A percentile compares a stretch with the other conserved stretches of the same genome.
Conservation (phyloP, 53 echinoderm and acorn worm genomes). For the Patiria pectinifera region DNA sequence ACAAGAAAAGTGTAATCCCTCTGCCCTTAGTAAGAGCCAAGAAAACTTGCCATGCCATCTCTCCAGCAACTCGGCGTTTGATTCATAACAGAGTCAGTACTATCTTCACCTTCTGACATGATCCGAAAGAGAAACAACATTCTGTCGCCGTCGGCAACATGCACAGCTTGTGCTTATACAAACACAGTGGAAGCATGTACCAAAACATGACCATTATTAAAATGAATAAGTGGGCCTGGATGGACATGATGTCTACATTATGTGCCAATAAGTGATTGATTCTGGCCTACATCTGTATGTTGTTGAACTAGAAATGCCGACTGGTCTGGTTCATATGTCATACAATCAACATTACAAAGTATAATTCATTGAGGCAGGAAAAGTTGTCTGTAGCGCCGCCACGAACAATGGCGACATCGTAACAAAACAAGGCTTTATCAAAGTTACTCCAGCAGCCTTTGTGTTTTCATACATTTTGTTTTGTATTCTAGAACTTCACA, state of each 20-base stretch:
- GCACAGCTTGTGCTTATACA: slow-evolving; percentile 51
- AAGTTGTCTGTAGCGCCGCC: not conserved
- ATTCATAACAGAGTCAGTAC: slow-evolving; percentile 8
- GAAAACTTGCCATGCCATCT: not conserved
- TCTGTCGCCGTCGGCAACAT: slow-evolving; percentile 52
- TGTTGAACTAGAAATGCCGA: not conserved
- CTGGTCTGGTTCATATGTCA: not conserved
- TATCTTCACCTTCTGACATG: not conserved
- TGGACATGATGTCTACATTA: not conserved
- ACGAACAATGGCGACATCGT: not conserved
- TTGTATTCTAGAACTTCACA: no score
- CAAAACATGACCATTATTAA: slow-evolving; percentile 44
- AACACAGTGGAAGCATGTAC: slow-evolving; percentile 36
- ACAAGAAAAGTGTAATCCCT: not conserved
- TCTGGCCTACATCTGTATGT: slow-evolving; percentile 11
- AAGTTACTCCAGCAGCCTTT: not conserved
- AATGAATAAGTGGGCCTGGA: not conserved
- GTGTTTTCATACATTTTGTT: no score
- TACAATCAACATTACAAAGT: not conserved
- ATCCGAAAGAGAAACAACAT: slow-evolving; percentile 58
- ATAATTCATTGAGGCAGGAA: not conserved
- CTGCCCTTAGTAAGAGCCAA: not conserved
- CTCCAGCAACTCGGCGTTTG: not conserved
- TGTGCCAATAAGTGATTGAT: slow-evolving; percentile 8
- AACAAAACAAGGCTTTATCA: not conserved